A percentile compares a stretch with the other conserved stretches of the same genome.
These are phyloP conservation scores for Emmelina monodactyla DNA, from an alignment of 2,888 invertebrate genomes.

Conservation along the genomic window DNA sequence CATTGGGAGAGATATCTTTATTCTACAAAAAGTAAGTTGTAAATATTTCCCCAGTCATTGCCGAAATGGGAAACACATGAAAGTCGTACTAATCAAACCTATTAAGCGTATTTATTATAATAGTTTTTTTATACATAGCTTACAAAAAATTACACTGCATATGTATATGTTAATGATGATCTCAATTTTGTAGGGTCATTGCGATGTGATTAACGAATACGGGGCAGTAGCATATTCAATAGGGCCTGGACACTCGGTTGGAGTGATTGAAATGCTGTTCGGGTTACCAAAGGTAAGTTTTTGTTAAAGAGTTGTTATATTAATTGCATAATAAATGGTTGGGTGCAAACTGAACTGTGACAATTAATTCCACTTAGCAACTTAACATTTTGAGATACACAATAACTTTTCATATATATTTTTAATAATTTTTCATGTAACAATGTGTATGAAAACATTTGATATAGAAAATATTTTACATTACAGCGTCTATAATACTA, in stretches of 20 bases:
- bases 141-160: background rate
- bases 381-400: too few species aligned
- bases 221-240: constrained; percentile 31
- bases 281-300: constrained; percentile 48
- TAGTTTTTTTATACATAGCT: background rate
- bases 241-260: constrained; percentile 45
- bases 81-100: background rate
- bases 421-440: too few species aligned
- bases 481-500: too few species aligned
- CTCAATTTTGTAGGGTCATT: constrained; percentile 42
- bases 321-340: too few species aligned
- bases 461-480: too few species aligned
- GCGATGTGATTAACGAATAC: constrained; percentile 34
- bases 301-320: too few species aligned
- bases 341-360: too few species aligned
- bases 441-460: too few species aligned
- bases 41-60: too few species aligned
- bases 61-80: too few species aligned
- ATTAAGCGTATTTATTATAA: background rate
- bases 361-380: too few species aligned
- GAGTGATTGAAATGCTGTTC: constrained; percentile 54
- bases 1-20: constrained; percentile 57
- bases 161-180: constrained; percentile 2
- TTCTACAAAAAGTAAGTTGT: constrained; percentile 38
- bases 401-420: too few species aligned